phyloP scores from a whole-genome alignment of 2,797 vertebrate species.

The Siniperca undulata region DNA sequence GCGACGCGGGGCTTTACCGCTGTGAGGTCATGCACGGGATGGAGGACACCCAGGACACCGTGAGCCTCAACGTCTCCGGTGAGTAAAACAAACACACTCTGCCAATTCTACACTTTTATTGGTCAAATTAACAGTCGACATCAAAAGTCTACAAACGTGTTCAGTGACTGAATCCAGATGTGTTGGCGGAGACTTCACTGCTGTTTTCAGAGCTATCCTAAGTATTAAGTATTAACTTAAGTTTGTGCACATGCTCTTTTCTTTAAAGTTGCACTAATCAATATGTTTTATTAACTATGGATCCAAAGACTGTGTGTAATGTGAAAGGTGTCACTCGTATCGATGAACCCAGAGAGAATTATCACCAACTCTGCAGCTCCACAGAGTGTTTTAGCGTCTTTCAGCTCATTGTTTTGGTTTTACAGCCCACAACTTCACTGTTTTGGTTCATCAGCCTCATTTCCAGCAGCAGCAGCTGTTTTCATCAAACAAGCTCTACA shows the following conservation, averaged over 20 bases:
- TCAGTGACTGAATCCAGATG: constrained; percentile 39
- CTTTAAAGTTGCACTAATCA: not conserved
- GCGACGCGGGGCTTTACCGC: constrained; percentile 91
- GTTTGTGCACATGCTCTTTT: not conserved
- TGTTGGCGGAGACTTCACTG: constrained; percentile 15
- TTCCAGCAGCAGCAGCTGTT: not conserved
- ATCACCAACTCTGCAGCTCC: not conserved
- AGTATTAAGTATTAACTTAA: constrained; percentile 5
- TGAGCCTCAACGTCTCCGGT: constrained; percentile 89
- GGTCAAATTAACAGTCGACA: constrained; percentile 9
- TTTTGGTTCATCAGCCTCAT: not conserved
- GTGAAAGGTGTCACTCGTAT: not conserved
- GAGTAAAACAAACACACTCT: constrained; percentile 64
- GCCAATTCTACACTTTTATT: not conserved
- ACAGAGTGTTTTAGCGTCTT: not conserved
- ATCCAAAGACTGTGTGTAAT: not conserved
- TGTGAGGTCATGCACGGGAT: constrained; percentile 94
- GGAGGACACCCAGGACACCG: constrained; percentile 88
- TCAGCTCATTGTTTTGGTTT: not conserved
- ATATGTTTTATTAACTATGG: not conserved
- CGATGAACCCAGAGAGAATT: not conserved
- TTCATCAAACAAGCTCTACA: not conserved
- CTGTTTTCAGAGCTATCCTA: not conserved
- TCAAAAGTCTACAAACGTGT: constrained; percentile 1
- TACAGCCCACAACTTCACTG: no score